Conservation (phyloP, 92 coral and sea anemone species). For the Virgularia gustaviana region DNA sequence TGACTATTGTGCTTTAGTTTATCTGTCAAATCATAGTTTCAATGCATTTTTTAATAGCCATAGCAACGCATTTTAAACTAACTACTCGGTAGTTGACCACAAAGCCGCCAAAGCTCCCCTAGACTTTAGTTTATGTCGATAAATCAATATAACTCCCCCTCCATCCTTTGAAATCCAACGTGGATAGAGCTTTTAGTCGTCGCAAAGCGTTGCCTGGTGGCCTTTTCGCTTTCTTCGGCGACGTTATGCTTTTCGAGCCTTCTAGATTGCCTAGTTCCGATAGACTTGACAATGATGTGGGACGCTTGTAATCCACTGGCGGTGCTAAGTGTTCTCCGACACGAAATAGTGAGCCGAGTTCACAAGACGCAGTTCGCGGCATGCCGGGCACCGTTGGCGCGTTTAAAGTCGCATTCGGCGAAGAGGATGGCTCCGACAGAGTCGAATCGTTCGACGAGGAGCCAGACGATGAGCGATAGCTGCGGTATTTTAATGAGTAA, state of each 20-base stretch:
- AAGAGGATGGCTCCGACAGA: neutral
- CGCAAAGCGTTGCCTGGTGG: conserved; percentile 30
- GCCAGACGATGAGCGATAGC: neutral
- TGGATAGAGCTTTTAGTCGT: conserved; percentile 76
- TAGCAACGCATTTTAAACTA: neutral
- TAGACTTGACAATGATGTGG: neutral
- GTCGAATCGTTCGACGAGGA: conserved; percentile 8
- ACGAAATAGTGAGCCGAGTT: neutral
- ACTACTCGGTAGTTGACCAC: neutral
- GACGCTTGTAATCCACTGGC: neutral
- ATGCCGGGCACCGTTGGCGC: neutral
- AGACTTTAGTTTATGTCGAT: neutral
- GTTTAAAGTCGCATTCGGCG: conserved; percentile 11
- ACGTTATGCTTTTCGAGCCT: neutral
- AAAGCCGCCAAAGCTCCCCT: neutral
- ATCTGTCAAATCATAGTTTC: no score
- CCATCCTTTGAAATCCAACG: conserved; percentile 69
- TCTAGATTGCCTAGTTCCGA: neutral
- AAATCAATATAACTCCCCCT: conserved; percentile 86
- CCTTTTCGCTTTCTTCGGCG: conserved; percentile 8
- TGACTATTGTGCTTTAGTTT: no score
- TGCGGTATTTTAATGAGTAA: neutral
- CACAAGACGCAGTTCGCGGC: conserved; percentile 4
- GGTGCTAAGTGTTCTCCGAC: neutral
- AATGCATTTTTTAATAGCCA: no score